These are phyloP conservation scores for Monomorium pharaonis DNA, from an alignment of 1,140 invertebrate genomes.

Conservation along the genomic window DNA sequence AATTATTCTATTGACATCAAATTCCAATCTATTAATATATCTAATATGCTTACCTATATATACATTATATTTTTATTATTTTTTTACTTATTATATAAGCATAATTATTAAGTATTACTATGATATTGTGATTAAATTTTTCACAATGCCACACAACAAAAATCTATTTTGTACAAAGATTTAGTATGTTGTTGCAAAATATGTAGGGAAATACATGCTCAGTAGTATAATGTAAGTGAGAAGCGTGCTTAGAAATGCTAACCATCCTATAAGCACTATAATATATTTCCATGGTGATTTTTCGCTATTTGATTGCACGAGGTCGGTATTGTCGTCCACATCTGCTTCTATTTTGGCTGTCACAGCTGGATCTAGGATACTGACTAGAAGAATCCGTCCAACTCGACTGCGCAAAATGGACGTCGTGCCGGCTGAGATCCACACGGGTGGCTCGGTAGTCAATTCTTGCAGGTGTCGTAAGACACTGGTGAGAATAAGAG, in stretches of 20 bases:
- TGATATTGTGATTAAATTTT: too few relatives aligned
- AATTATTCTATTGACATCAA: neutral
- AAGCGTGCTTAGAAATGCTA: constrained; percentile 67
- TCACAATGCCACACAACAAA: neutral
- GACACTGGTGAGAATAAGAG: constrained; percentile 82
- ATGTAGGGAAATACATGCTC: constrained; percentile 64
- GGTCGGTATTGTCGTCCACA: constrained; percentile 74
- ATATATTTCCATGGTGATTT: constrained; percentile 69
- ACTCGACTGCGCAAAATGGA: constrained; percentile 70
- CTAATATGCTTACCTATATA: neutral
- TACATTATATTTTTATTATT: neutral
- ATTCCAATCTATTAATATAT: neutral
- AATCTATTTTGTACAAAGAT: neutral
- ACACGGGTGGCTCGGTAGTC: constrained; percentile 60
- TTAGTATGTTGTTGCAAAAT: neutral
- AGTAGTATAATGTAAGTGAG: constrained; percentile 73
- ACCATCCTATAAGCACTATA: constrained; percentile 72
- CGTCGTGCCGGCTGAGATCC: constrained; percentile 63
- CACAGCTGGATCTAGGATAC: constrained; percentile 76
- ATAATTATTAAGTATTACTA: too few relatives aligned
- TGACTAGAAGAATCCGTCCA: constrained; percentile 76
- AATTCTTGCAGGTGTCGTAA: constrained; percentile 71
- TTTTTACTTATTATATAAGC: neutral
- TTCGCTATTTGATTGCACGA: constrained; percentile 59
- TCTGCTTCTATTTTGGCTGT: constrained; percentile 72